Conservation (phyloP, 2,888 invertebrate species). For the Dryococelus australis region DNA sequence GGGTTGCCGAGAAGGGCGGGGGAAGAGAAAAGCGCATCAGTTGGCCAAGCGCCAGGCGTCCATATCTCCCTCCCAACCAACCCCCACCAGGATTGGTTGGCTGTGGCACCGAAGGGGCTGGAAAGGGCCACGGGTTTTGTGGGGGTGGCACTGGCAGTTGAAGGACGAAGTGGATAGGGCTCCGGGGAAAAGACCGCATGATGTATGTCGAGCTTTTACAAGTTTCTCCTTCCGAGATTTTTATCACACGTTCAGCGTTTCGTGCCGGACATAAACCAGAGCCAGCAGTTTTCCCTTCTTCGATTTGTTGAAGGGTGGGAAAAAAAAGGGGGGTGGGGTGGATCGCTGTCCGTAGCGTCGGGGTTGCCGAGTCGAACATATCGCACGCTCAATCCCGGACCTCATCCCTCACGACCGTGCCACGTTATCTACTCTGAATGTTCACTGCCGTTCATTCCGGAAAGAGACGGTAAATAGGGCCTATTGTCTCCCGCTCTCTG, state of each 20-base stretch:
- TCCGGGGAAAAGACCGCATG: neutral
- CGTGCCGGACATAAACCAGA: neutral
- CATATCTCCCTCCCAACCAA: neutral
- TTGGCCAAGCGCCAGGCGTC: neutral
- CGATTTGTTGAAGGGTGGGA: no score
- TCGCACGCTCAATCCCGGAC: no score
- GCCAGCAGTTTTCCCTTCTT: neutral
- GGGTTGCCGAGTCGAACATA: no score
- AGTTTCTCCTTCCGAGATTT: conserved; percentile 16
- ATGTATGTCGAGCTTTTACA: conserved; percentile 16
- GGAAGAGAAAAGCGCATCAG: neutral
- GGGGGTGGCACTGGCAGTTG: neutral
- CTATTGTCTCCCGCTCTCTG: no score
- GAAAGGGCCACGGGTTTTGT: neutral
- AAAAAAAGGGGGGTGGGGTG: no score
- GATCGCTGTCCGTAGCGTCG: no score
- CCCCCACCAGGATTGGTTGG: neutral
- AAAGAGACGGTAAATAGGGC: no score
- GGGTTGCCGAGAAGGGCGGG: neutral
- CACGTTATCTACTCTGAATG: no score
- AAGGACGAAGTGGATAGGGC: no score
- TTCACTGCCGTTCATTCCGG: no score
- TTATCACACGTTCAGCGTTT: conserved; percentile 16
- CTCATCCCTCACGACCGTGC: no score
- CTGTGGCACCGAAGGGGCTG: neutral